phyloP scores from a whole-genome alignment of 2,888 invertebrate genomes.

The Eupeodes luniger region DNA sequence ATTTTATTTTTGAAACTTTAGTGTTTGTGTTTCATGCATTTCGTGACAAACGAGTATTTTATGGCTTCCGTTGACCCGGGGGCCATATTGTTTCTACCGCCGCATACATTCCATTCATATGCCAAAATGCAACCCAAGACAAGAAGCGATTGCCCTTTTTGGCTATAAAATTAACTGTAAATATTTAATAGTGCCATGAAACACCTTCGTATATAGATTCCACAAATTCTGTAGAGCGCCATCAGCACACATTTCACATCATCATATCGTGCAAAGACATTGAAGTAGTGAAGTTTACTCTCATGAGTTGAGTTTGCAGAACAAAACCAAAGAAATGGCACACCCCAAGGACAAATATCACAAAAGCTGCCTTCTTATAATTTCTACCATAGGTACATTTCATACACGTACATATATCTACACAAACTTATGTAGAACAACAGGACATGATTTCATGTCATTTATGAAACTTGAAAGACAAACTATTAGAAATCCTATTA shows the following conservation, averaged over 20 bases:
- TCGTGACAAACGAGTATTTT: conserved; percentile 84
- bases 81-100: conserved; percentile 9
- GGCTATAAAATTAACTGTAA: conserved; percentile 84
- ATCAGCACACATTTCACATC: neutral
- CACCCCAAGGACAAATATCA: conserved; percentile 69
- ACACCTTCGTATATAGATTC: conserved; percentile 66
- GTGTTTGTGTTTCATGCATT: conserved; percentile 79
- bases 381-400: neutral
- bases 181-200: conserved; percentile 82
- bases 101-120: neutral
- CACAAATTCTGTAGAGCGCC: neutral
- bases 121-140: conserved; percentile 77
- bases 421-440: neutral
- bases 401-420: too few species aligned
- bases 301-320: conserved; percentile 14
- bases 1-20: conserved; percentile 52
- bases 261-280: conserved; percentile 55
- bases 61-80: conserved; percentile 84
- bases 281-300: conserved; percentile 57
- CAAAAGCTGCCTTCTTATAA: conserved; percentile 17
- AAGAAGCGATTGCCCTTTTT: conserved; percentile 83
- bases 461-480: conserved; percentile 58
- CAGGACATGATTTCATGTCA: conserved; percentile 74
- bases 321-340: conserved; percentile 63
- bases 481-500: conserved; percentile 35